phyloP scores from a whole-genome alignment of 2,113 vertebrate genomes.

The Saguinus midas region DNA sequence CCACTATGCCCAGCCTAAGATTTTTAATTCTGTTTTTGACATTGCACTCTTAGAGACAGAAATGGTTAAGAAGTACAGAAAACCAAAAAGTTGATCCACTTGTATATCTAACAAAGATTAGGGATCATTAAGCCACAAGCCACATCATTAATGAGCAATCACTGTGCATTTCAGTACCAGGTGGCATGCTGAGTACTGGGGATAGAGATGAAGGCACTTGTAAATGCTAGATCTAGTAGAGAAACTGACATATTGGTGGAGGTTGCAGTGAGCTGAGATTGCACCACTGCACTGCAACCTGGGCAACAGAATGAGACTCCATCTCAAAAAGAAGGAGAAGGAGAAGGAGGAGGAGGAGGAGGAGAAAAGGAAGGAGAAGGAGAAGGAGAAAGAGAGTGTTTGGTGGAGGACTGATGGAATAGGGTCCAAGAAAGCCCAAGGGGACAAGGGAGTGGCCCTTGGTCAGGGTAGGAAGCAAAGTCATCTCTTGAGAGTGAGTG shows the following conservation, averaged over 20 bases:
- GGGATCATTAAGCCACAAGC: not conserved
- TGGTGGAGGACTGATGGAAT: too few relatives aligned
- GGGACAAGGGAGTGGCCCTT: not conserved
- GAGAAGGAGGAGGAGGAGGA: not conserved
- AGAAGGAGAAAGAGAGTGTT: not conserved
- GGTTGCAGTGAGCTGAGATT: too few relatives aligned
- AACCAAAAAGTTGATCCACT: not conserved
- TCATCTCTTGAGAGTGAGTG: conserved; percentile 13
- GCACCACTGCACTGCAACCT: too few relatives aligned
- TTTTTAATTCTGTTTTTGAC: conserved; percentile 33
- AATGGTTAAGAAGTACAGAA: not conserved
- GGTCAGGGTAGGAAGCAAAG: not conserved
- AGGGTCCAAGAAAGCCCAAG: not conserved
- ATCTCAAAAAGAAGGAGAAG: too few relatives aligned
- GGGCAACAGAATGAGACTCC: too few relatives aligned
- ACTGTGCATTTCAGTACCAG: not conserved
- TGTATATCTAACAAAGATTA: not conserved
- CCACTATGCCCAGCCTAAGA: too few relatives aligned
- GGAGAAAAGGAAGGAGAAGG: too few relatives aligned
- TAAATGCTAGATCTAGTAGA: not conserved
- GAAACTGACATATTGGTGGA: not conserved
- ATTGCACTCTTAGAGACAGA: not conserved
- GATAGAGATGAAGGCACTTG: not conserved
- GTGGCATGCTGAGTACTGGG: too few relatives aligned
- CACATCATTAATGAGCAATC: not conserved